These are phyloP conservation scores for Lypha dubia DNA, from an alignment of 2,888 invertebrate species.

Conservation along the genomic window DNA sequence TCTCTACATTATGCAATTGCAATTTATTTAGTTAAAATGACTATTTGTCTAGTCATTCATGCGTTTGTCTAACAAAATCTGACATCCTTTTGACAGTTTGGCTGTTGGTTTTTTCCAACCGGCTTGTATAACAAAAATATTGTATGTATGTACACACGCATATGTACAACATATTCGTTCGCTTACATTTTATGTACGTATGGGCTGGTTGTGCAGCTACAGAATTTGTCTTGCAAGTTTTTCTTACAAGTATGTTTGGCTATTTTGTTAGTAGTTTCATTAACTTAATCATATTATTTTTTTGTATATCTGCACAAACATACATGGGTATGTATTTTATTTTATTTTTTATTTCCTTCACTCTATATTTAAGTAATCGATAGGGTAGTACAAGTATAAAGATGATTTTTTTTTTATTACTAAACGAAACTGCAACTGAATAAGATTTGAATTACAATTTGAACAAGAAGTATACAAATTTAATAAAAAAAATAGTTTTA, in stretches of 20 bases:
- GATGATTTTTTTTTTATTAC: background rate
- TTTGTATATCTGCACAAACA: background rate
- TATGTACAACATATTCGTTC: background rate
- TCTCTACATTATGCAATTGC: conserved; percentile 30
- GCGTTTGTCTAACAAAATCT: conserved; percentile 21
- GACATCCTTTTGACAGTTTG: conserved; percentile 13
- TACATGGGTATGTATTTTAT: too few species aligned
- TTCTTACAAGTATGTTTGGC: conserved; percentile 36
- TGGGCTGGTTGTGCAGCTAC: background rate
- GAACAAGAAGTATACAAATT: too few species aligned
- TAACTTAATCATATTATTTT: conserved; percentile 61
- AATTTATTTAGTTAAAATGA: conserved; percentile 38
- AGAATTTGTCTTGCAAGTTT: conserved; percentile 24
- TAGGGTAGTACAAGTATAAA: background rate
- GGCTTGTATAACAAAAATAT: conserved; percentile 18
- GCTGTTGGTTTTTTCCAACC: background rate
- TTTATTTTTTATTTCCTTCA: background rate
- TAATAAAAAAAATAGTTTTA: too few species aligned
- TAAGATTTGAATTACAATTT: too few species aligned
- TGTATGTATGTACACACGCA: too few species aligned
- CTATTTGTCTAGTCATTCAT: conserved; percentile 35
- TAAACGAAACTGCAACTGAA: background rate
- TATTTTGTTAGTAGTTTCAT: conserved; percentile 64
- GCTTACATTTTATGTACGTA: background rate
- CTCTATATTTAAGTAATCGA: background rate